A percentile compares a stretch with the other conserved stretches of the same genome.
These are phyloP conservation scores for Quadroppia sp. DNA, from an alignment of 2,888 invertebrate genomes.

Conservation along the genomic window DNA sequence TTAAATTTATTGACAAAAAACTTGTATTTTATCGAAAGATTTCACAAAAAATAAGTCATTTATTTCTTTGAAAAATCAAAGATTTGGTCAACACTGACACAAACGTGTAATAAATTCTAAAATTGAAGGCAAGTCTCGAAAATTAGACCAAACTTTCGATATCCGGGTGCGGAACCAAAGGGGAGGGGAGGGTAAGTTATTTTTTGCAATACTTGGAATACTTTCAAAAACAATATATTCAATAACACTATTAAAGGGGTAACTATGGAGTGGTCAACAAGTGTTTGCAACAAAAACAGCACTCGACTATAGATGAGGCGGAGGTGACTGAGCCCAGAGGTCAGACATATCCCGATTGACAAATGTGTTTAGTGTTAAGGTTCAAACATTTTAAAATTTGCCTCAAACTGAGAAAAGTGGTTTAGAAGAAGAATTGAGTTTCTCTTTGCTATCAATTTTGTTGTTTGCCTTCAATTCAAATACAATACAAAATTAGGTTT, in stretches of 20 bases:
- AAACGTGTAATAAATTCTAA: too few relatives aligned
- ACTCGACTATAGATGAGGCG: too few relatives aligned
- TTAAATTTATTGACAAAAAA: too few relatives aligned
- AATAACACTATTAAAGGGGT: background rate
- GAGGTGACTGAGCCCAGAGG: constrained; percentile 1
- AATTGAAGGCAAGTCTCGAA: too few relatives aligned
- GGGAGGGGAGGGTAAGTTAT: background rate
- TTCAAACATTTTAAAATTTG: constrained; percentile 16
- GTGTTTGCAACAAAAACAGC: background rate
- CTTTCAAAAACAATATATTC: too few relatives aligned
- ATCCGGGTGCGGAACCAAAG: background rate
- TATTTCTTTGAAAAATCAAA: too few relatives aligned
- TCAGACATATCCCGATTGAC: constrained; percentile 2
- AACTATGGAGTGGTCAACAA: background rate
- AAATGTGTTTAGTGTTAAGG: constrained; percentile 20
- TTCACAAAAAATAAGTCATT: too few relatives aligned
- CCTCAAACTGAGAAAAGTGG: background rate
- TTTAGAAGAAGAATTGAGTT: background rate
- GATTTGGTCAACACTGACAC: too few relatives aligned
- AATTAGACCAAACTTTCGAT: background rate
- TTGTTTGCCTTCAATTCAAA: background rate
- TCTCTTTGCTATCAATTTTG: background rate
- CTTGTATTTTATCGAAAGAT: too few relatives aligned
- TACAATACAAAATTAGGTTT: background rate
- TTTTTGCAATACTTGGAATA: too few relatives aligned